Evolutionary conservation across 2,113 vertebrate species (phyloP).

Genomic region (Bufo bufo): DNA sequence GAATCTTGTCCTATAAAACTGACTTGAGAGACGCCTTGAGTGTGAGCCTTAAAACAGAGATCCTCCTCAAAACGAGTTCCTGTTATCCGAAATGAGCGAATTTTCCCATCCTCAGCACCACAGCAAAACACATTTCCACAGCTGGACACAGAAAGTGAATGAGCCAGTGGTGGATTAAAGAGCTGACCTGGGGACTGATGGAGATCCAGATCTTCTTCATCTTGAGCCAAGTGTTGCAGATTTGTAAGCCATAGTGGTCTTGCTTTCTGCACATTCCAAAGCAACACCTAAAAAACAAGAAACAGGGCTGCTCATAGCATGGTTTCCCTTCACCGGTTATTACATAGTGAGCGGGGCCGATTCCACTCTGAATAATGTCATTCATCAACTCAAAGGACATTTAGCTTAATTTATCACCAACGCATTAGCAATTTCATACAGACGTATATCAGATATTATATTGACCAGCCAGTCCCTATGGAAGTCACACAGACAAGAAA

Average conservation of each 20-base stretch:
- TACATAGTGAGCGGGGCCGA: too few relatives aligned
- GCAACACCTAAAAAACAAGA: slow-evolving; percentile 79
- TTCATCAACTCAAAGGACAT: too few relatives aligned
- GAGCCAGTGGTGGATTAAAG: slow-evolving; percentile 89
- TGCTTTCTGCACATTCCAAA: slow-evolving; percentile 92
- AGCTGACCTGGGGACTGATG: slow-evolving; percentile 76
- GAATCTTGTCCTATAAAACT: slow-evolving; percentile 81
- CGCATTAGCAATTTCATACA: too few relatives aligned
- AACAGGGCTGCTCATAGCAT: not conserved
- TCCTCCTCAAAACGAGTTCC: slow-evolving; percentile 82
- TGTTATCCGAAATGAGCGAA: slow-evolving; percentile 81
- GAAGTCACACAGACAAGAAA: not conserved
- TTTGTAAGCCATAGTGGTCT: slow-evolving; percentile 86
- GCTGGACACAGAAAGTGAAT: slow-evolving; percentile 82
- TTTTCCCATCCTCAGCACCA: slow-evolving; percentile 88
- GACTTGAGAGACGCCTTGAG: slow-evolving; percentile 86
- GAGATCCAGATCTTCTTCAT: slow-evolving; percentile 69
- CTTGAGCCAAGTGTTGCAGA: slow-evolving; percentile 78
- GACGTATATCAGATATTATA: too few relatives aligned
- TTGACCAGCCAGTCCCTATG: too few relatives aligned
- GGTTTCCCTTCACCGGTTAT: not conserved
- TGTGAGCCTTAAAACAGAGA: slow-evolving; percentile 80
- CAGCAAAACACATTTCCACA: slow-evolving; percentile 88
- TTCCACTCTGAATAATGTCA: too few relatives aligned
- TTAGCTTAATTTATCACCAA: too few relatives aligned